Base-by-base conservation (phyloP, 2,888 invertebrate genomes). In the Plebejus argus region DNA sequence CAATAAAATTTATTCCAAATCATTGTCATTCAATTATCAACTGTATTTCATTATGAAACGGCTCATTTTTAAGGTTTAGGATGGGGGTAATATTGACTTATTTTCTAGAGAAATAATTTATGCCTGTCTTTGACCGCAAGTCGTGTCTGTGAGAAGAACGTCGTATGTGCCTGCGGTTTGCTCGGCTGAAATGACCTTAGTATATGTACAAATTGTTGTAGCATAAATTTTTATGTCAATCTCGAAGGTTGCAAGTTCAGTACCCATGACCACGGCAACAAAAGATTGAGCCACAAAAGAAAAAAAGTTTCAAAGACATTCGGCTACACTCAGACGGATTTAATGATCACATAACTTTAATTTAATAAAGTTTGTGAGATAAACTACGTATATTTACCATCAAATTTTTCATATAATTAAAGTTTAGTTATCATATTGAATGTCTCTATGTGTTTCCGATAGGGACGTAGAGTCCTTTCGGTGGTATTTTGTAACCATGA, bases 111-210 rank as follows among this genome's bases (percentile, higher is more conserved):
- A 82, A 84, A 86, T 87, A 86, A 87, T 87, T 87, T 85, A 87
- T 85, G 83, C 82, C 83, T 83, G 86, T 84, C 85, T 87, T 86
- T 86, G 87, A 87, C 86, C 88, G 85, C 84, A 85, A 78, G 70
- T 53, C 33, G 8, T 33, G 53, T 70, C n/a, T 20, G n/a, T 39
- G 70, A 28, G 23, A 71, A 76, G 76, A 81, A 77, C 5, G 77
- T 66, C 78, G 45, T 78, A 81, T 77, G 76, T 33, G 72, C 45
- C 72, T 45, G 39, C 23, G 49, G 28, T 49, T 53, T 45, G 74
- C 53, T 74, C 3, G 45, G 5, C 45, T 74, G 18, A 53, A 45
- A 23, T 45, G 20, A 3, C 12, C 72, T n/a, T 23, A 72, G 20
- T 45, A 15, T 20, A n/a, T 4, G 3, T n/a, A 12, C 45, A 10